phyloP scores from a whole-genome alignment of 2,113 vertebrate genomes.

The Pheucticus melanocephalus region DNA sequence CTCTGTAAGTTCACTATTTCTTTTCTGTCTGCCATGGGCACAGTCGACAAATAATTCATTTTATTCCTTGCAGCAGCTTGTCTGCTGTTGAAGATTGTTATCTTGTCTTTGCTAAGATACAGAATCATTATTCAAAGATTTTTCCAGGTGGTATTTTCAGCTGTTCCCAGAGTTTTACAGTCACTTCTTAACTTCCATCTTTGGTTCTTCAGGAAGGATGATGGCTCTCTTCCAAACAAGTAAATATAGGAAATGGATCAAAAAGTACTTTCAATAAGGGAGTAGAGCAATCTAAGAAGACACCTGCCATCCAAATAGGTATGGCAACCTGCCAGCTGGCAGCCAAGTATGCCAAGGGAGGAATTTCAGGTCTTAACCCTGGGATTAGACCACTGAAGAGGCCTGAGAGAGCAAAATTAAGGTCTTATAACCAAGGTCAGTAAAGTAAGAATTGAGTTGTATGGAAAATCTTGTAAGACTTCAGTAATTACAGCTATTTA shows the following conservation, averaged over 20 bases:
- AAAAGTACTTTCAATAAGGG: neutral
- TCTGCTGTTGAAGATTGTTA: neutral
- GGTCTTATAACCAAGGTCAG: neutral
- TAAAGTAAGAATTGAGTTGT: neutral
- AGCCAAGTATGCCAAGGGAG: neutral
- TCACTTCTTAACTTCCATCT: neutral
- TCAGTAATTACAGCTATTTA: neutral
- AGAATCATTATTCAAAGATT: neutral
- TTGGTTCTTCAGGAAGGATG: neutral
- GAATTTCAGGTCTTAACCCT: neutral
- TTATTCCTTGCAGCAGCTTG: neutral
- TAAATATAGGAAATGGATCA: neutral
- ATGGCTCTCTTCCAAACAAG: neutral
- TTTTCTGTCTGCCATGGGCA: neutral
- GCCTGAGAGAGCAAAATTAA: neutral
- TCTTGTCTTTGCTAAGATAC: neutral
- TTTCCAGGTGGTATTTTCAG: neutral
- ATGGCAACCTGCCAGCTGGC: neutral
- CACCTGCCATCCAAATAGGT: neutral
- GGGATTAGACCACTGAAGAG: neutral
- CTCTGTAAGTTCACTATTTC: neutral
- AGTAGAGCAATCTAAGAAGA: neutral
- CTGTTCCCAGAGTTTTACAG: neutral
- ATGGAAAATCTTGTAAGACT: neutral
- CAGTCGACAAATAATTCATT: neutral